phyloP scores from a whole-genome alignment of 2,113 vertebrate genomes.

The Furnarius figulus region DNA sequence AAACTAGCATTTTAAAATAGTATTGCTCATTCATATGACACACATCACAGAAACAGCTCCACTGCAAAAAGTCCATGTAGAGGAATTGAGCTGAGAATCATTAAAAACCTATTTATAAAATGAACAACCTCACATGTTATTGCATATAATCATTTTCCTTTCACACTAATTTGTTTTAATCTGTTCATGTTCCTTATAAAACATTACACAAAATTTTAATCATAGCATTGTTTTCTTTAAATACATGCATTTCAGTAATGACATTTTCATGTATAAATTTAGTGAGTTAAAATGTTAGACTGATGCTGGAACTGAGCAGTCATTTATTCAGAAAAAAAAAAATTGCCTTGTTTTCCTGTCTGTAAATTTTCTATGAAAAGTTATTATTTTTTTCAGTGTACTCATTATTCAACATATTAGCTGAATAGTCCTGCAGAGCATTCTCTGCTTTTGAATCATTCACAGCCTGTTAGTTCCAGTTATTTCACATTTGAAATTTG shows the following conservation, averaged over 20 bases:
- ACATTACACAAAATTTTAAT: constrained; percentile 1
- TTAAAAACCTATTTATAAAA: constrained; percentile 12
- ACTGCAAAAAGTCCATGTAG: neutral
- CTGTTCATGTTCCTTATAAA: neutral
- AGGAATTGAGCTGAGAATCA: neutral
- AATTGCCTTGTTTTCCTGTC: neutral
- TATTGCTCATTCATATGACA: neutral
- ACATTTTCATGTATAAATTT: neutral
- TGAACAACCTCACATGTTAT: neutral
- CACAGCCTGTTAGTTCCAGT: neutral
- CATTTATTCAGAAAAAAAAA: neutral
- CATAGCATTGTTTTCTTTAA: constrained; percentile 16
- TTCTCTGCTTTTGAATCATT: constrained; percentile 35
- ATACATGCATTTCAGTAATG: neutral
- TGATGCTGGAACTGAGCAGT: neutral
- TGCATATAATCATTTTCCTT: neutral
- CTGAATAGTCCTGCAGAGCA: neutral
- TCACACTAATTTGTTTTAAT: constrained; percentile 11
- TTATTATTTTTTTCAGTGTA: neutral
- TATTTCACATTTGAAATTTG: constrained; percentile 35
- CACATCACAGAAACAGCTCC: neutral
- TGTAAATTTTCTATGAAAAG: constrained; percentile 20
- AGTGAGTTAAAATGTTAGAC: neutral
- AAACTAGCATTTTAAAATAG: neutral
- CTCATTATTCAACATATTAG: constrained; percentile 11